Evolutionary conservation across 2,888 invertebrate species (phyloP), one percentile per base, ranked within the genome.

Genomic region (Gymnoscelis rufifasciata): DNA sequence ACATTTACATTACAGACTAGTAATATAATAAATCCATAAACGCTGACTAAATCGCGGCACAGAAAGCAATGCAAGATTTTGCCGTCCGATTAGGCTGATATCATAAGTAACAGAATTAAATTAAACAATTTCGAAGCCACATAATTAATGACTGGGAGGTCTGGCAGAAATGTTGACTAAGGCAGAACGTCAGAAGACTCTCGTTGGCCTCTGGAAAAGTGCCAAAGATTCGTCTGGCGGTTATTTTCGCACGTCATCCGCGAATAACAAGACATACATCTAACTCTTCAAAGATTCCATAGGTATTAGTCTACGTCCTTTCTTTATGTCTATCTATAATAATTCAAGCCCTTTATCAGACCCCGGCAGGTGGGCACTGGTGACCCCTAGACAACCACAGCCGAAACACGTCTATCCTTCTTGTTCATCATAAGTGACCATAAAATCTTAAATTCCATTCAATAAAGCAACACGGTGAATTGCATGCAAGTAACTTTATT

Each of bases 401-500:
- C 38, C 26, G 14, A 38, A 43, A 48, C 39, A 36, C 40, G 24
- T 46, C 26, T 47, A 27, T 46, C 36, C 24, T n/a, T n/a, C n/a
- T 12, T 19, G 36, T 8, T 38, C 14, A 42, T 54, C 59, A 52
- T 58, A 31, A 38, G 13, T 36, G 35, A 10, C 29, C 27, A 35
- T 38, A 33, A 41, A 33, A 40, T 40, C 27, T 44, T 14, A 23
- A 48, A 36, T 61, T 64, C 64, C 61, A 70, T 74, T 74, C 68
- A 64, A 68, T 59, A 64, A 70, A 69, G 68, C 66, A 68, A 65
- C 66, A 30, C 38, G 36, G 74, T 74, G 76, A 76, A 80, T 77
- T 73, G 77, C 78, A 78, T 74, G 79, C 78, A 80, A 83, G 80
- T 82, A 81, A 83, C 81, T 81, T 80, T 83, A 84, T 83, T 84